phyloP scores from a whole-genome alignment of 2,888 invertebrate species.

The Drosophila sordidula region DNA sequence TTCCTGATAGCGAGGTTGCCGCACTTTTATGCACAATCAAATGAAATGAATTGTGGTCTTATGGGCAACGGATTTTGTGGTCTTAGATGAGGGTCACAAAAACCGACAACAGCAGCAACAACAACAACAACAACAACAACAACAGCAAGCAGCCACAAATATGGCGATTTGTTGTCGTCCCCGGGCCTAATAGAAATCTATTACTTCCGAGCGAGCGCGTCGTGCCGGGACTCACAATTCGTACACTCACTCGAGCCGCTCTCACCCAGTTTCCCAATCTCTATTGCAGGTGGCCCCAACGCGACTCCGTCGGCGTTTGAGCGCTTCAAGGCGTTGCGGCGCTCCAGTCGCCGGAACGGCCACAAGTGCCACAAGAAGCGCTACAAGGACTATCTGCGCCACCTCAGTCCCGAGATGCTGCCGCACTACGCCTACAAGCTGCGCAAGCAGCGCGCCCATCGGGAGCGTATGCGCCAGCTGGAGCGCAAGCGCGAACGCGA shows the following conservation, averaged over 20 bases:
- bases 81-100: constrained; percentile 47
- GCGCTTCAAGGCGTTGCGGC: constrained; percentile 78
- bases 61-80: constrained; percentile 60
- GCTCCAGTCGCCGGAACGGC: constrained; percentile 79
- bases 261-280: constrained; percentile 8
- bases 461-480: constrained; percentile 10
- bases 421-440: constrained; percentile 38
- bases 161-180: constrained; percentile 59
- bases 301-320: constrained; percentile 75
- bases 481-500: constrained; percentile 12
- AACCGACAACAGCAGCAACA: constrained; percentile 8
- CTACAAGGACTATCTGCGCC: constrained; percentile 81
- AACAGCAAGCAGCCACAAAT: constrained; percentile 27
- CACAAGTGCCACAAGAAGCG: constrained; percentile 84
- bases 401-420: constrained; percentile 19
- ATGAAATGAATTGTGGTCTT: constrained; percentile 63
- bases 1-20: constrained; percentile 32
- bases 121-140: constrained; percentile 2
- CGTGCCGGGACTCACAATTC: constrained; percentile 64
- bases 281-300: constrained; percentile 39
- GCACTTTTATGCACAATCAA: constrained; percentile 58
- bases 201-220: constrained; percentile 69
- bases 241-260: constrained; percentile 10
- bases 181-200: constrained; percentile 69
- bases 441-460: constrained; percentile 36